Conservation (phyloP, 92 coral and sea anemone species). For the Muricea muricata region DNA sequence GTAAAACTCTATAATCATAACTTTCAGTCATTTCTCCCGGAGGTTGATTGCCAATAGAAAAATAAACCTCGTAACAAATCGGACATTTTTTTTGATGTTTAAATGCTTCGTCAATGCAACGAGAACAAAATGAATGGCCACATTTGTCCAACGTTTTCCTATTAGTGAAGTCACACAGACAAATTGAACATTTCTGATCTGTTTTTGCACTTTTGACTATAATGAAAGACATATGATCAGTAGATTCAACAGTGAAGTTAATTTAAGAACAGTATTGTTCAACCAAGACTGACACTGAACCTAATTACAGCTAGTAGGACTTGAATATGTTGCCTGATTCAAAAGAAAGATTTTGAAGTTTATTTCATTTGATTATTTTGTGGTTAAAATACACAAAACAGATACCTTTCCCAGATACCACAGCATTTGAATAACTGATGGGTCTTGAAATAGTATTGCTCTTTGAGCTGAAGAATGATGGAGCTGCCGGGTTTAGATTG, state of each 20-base stretch:
- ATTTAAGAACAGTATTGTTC: no score
- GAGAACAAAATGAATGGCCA: constrained; percentile 70
- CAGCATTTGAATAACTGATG: background rate
- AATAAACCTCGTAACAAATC: constrained; percentile 17
- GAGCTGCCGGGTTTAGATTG: background rate
- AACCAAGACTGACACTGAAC: no score
- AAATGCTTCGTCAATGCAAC: constrained; percentile 61
- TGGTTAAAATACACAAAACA: background rate
- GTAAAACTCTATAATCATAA: constrained; percentile 22
- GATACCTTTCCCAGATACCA: background rate
- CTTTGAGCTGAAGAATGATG: background rate
- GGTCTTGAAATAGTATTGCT: background rate
- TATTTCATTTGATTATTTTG: no score
- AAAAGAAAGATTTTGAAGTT: no score
- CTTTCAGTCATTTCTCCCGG: constrained; percentile 34
- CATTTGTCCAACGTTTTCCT: constrained; percentile 60
- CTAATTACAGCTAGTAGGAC: no score
- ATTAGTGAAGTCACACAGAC: constrained; percentile 58
- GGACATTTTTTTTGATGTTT: constrained; percentile 1
- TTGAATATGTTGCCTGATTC: no score
- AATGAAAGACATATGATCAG: no score
- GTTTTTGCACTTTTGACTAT: background rate
- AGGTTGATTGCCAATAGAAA: constrained; percentile 43
- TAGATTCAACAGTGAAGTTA: no score
- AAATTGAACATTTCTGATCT: constrained; percentile 60